phyloP scores from a whole-genome alignment of 2,888 invertebrate genomes.

The Leucoma salicis region DNA sequence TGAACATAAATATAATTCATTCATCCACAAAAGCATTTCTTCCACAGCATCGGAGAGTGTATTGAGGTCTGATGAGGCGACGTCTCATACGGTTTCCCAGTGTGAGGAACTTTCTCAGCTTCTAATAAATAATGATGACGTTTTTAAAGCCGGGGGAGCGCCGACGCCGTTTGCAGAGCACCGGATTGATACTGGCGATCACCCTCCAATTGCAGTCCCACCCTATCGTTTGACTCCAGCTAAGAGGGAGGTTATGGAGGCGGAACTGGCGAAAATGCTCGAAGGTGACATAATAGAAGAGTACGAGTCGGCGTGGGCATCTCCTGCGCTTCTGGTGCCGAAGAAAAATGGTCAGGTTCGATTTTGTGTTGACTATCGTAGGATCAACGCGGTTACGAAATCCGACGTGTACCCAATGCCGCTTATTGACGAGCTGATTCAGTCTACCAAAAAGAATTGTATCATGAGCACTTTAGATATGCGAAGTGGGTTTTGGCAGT shows the following conservation, averaged over 20 bases:
- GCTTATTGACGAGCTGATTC: too few relatives aligned
- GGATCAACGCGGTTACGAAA: conserved; percentile 24
- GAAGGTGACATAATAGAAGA: conserved; percentile 39
- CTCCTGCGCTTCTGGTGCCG: conserved; percentile 45
- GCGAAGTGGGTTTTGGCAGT: conserved; percentile 1
- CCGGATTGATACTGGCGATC: conserved; percentile 9
- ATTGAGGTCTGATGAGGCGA: too few relatives aligned
- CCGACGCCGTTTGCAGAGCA: conserved; percentile 8
- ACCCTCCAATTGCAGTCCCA: conserved; percentile 6
- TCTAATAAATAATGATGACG: background rate
- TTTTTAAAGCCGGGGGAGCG: conserved; percentile 4
- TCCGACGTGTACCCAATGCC: background rate
- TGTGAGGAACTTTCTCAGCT: too few relatives aligned
- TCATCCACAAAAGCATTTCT: too few relatives aligned
- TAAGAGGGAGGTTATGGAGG: conserved; percentile 3
- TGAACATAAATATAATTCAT: too few relatives aligned
- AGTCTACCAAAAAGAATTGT: too few relatives aligned
- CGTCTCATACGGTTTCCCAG: too few relatives aligned
- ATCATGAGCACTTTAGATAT: too few relatives aligned
- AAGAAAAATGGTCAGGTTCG: background rate
- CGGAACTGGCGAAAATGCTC: background rate
- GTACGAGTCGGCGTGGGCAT: conserved; percentile 48
- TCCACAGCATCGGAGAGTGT: too few relatives aligned
- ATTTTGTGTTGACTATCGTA: conserved; percentile 11
- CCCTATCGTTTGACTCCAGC: conserved; percentile 7